phyloP scores from a whole-genome alignment of 2,888 invertebrate genomes.

The Andrena praecox region DNA sequence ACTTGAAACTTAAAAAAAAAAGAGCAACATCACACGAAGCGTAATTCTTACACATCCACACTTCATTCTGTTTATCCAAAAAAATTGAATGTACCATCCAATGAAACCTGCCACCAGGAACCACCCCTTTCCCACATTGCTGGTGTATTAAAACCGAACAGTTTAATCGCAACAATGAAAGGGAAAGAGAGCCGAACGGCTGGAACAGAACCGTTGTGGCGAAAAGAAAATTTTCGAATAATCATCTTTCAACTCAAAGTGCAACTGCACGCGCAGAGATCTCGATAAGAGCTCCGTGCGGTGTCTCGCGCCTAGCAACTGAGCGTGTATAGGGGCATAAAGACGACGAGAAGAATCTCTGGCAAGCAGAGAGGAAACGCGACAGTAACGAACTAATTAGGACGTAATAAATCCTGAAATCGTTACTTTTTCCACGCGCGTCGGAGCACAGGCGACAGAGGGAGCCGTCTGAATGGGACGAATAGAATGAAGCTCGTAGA shows the following conservation, averaged over 20 bases:
- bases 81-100: no score
- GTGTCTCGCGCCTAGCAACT: background rate
- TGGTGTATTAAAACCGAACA: no score
- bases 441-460: conserved; percentile 42
- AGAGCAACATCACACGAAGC: no score
- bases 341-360: background rate
- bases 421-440: conserved; percentile 50
- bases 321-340: background rate
- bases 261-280: background rate
- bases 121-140: no score
- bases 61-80: no score
- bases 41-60: no score
- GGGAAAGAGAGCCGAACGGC: background rate
- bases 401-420: conserved; percentile 62
- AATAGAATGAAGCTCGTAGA: conserved; percentile 21
- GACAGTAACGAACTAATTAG: conserved; percentile 59
- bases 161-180: background rate
- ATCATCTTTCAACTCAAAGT: background rate
- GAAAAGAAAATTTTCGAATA: background rate
- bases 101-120: no score
- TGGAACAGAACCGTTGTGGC: background rate
- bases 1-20: no score
- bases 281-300: background rate
- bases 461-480: conserved; percentile 47
- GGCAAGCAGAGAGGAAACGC: conserved; percentile 14